phyloP scores from a whole-genome alignment of 2,797 vertebrate species.

The Loris lydekkerianus region DNA sequence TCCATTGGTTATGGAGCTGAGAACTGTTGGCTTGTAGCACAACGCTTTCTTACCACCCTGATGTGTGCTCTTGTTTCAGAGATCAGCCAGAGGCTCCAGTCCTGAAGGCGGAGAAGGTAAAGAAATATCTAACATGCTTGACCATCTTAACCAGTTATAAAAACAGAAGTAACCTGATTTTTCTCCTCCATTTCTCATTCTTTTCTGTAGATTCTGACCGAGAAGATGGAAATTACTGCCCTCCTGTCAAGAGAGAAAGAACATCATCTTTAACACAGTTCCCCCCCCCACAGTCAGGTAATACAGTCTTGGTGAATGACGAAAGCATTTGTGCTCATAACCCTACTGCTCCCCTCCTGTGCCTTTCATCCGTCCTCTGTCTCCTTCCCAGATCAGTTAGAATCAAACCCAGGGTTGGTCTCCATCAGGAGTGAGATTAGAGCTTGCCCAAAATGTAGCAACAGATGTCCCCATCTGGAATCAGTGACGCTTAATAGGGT shows the following conservation, averaged over 20 bases:
- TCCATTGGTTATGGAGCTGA: not conserved
- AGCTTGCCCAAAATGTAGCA: not conserved
- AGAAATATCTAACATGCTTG: conserved; percentile 26
- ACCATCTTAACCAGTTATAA: not conserved
- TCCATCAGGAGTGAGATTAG: not conserved
- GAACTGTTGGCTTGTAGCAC: not conserved
- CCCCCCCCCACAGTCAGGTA: conserved; percentile 97
- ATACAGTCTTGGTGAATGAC: not conserved
- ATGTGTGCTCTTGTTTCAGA: conserved; percentile 90
- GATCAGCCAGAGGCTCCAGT: conserved; percentile 97
- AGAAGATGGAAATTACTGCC: conserved; percentile 96
- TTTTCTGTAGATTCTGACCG: conserved; percentile 94
- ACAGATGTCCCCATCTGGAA: not conserved
- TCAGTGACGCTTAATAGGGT: fast-evolving
- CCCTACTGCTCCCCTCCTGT: no score
- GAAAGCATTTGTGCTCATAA: fast-evolving
- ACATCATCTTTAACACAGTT: conserved; percentile 96
- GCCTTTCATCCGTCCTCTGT: not conserved
- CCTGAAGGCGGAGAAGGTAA: conserved; percentile 98
- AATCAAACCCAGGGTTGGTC: not conserved
- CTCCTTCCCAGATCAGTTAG: not conserved
- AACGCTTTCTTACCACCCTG: not conserved
- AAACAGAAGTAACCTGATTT: not conserved
- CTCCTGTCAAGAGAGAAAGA: conserved; percentile 97
- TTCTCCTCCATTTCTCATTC: not conserved